Percentiles rank a stretch among this genome's conserved stretches.
Conservation (phyloP, 1,140 invertebrate species). For the Meteorus sp. region DNA sequence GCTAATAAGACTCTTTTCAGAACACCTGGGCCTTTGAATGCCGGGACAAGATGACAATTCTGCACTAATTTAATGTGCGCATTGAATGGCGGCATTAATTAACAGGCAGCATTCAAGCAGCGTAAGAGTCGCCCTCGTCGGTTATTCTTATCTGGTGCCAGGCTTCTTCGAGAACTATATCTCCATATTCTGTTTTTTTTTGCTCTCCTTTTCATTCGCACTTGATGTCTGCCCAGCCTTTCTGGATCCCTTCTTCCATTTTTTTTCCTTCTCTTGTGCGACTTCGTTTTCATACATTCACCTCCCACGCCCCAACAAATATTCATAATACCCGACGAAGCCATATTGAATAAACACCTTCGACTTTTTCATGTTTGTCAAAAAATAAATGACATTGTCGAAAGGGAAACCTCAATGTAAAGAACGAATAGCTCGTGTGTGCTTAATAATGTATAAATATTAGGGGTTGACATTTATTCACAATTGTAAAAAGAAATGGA, state of each 20-base stretch:
- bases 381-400: too few species aligned
- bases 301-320: constrained; percentile 3
- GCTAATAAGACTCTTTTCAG: constrained; percentile 43
- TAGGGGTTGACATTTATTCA: too few species aligned
- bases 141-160: constrained; percentile 33
- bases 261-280: not conserved
- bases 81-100: constrained; percentile 42
- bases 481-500: too few species aligned
- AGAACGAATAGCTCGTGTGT: too few species aligned
- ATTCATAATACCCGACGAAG: constrained; percentile 15
- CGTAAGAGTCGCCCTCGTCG: constrained; percentile 25
- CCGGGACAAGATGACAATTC: constrained; percentile 32
- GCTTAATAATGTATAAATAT: too few species aligned
- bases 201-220: not conserved
- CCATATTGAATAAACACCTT: too few species aligned
- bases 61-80: constrained; percentile 39
- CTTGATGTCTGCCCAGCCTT: not conserved
- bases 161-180: not conserved
- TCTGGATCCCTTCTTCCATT: not conserved
- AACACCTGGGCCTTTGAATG: constrained; percentile 34
- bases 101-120: constrained; percentile 38
- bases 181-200: too few species aligned
- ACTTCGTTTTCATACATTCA: not conserved
- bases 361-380: too few species aligned
- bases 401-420: too few species aligned